Evolutionary conservation across 2,888 invertebrate species (phyloP), one percentile per base, ranked within the genome.

Genomic region (Schizotus pectinicornis): DNA sequence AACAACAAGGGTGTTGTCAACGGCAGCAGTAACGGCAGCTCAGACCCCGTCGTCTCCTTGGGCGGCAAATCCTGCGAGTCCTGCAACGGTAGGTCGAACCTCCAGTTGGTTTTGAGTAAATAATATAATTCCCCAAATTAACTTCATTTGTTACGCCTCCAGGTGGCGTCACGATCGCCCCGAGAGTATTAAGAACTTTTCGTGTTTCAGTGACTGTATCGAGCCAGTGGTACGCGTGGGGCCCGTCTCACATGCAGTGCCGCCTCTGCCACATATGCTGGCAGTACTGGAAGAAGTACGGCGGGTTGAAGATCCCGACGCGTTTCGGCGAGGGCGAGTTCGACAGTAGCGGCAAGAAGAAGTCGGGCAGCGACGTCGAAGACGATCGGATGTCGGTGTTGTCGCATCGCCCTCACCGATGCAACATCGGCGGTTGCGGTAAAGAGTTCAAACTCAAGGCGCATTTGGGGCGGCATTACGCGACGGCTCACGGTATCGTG

Each of bases 281-380:
- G 97, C 87, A 87, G 63, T 97, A 97, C 79, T 99, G 98, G 98
- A 98, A 98, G 81, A 96, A 96, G 80, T 97, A 95, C 81, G 98
- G 98, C 56, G 98, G 98, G 60, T 87, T 99, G 48, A 96, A 95
- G 83, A 88, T 89, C 68, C 82, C 85, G n/a, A 85, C 84, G 35
- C 81, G 84, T 66, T 80, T 82, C 65, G 80, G 81, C 61, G 81
- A 81, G 41, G 80, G 80, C 34, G 80, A 80, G 47, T 80, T 78
- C 63, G 82, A 83, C 52, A 71, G 69, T 37, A 71, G 74, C 43
- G 81, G 81, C 36, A 59, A 59, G 63, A 83, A 78, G 67, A 77
- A 75, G 64, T 75, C 76, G n/a, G 77, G 74, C 14, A 79, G 79
- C 61, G 80, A 80, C 57, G 74, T 78, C 42, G 84, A 84, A 43